Conservation (phyloP, 2,113 vertebrate species). For the Nymphicus hollandicus region DNA sequence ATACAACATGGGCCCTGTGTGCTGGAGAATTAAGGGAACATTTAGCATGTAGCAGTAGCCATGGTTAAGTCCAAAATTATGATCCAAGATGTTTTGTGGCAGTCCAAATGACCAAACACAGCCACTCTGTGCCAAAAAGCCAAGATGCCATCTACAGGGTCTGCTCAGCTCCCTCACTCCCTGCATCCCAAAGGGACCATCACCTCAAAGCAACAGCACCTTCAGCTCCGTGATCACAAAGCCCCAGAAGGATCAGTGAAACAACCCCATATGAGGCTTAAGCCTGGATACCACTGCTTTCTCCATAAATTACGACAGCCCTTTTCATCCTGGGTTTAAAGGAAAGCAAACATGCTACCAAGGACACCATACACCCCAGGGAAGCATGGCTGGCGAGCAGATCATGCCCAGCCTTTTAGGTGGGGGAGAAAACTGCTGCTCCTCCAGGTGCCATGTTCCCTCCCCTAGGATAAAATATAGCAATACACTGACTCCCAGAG, state of each 20-base stretch:
- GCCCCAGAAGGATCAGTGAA: neutral
- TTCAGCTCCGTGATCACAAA: accelerated
- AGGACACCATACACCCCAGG: accelerated
- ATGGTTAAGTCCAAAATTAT: neutral
- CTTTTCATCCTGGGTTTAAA: neutral
- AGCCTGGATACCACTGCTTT: neutral
- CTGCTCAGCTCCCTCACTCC: neutral
- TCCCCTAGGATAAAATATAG: neutral
- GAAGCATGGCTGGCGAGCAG: accelerated
- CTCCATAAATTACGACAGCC: accelerated
- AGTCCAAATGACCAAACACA: neutral
- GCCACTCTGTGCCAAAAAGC: neutral
- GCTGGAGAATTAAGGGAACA: neutral
- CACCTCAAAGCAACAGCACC: accelerated
- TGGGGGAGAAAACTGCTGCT: neutral
- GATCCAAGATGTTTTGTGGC: accelerated
- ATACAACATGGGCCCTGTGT: accelerated
- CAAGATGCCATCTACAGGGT: neutral
- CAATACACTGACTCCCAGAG: accelerated
- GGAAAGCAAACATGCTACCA: neutral
- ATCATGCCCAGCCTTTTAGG: neutral
- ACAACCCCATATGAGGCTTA: accelerated
- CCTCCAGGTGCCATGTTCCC: neutral
- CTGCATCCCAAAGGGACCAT: neutral
- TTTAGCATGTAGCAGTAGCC: neutral